Percentiles rank a stretch among this genome's conserved stretches.
Conservation (phyloP, 2,113 vertebrate genomes). For the Peromyscus leucopus region DNA sequence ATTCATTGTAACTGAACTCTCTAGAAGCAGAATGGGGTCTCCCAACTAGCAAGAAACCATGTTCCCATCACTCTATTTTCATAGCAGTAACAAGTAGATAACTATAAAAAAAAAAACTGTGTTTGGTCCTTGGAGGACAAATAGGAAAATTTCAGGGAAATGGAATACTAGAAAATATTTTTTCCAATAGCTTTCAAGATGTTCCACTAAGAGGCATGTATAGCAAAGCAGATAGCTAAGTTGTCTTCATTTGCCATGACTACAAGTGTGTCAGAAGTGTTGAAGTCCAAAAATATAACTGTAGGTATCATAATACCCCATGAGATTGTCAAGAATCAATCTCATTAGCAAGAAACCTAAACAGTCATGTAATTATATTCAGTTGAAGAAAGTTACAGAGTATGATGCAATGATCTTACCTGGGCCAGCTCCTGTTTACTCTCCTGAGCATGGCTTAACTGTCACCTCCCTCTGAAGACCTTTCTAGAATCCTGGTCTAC, state of each 20-base stretch:
- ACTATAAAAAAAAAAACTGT: not conserved
- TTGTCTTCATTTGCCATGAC: not conserved
- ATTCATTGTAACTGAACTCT: conserved; percentile 9
- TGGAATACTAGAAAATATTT: not conserved
- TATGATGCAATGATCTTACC: not conserved
- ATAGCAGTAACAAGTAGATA: not conserved
- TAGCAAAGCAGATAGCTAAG: not conserved
- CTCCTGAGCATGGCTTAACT: not conserved
- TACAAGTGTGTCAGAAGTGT: not conserved
- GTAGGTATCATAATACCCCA: not conserved
- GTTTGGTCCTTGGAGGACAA: not conserved
- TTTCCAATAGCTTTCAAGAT: not conserved
- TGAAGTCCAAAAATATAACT: not conserved
- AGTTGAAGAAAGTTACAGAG: not conserved
- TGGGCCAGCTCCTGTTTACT: not conserved
- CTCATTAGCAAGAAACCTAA: not conserved
- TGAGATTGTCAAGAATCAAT: not conserved
- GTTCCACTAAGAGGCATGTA: not conserved
- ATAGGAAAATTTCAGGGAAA: conserved; percentile 31
- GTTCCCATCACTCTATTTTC: not conserved
- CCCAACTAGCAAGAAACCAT: not conserved
- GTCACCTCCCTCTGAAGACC: not conserved
- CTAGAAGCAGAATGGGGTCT: conserved; percentile 11
- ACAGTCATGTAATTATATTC: not conserved
- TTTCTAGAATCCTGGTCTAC: not conserved